These are phyloP conservation scores for roundworm (Caenorhabditis elegans) DNA, from an alignment of 1,140 invertebrate genomes.

Conservation along the genomic window DNA sequence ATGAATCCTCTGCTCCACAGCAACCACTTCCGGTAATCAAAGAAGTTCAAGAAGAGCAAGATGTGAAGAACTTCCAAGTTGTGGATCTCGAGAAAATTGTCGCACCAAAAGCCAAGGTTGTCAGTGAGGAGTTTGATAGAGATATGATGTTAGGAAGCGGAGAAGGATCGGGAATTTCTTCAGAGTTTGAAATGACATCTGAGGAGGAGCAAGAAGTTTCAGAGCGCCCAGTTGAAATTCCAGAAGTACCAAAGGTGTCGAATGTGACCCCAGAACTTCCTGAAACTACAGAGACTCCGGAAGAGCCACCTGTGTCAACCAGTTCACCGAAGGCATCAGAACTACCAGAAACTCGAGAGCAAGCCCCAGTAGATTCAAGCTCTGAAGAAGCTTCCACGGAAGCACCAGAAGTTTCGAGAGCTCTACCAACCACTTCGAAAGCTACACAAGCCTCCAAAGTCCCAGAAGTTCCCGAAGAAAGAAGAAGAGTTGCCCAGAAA, in stretches of 20 bases:
- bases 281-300: too few species aligned
- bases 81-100: background rate
- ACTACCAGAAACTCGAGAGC: background rate
- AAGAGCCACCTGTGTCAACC: too few species aligned
- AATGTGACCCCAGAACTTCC: too few species aligned
- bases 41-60: slow-evolving; percentile 1
- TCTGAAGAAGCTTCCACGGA: background rate
- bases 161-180: background rate
- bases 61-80: background rate
- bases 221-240: background rate
- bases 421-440: background rate
- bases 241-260: too few species aligned
- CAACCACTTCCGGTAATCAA: slow-evolving; percentile 17
- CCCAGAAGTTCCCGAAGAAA: too few species aligned
- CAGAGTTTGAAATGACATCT: background rate
- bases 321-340: too few species aligned
- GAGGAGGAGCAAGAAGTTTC: background rate
- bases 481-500: too few species aligned
- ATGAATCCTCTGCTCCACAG: background rate
- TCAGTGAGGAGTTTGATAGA: background rate
- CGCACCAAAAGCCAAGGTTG: background rate
- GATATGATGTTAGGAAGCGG: background rate
- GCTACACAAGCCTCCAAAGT: background rate
- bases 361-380: background rate
- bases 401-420: too few species aligned